Base-by-base conservation (phyloP, 2,113 vertebrate species). In the Hylia prasina region DNA sequence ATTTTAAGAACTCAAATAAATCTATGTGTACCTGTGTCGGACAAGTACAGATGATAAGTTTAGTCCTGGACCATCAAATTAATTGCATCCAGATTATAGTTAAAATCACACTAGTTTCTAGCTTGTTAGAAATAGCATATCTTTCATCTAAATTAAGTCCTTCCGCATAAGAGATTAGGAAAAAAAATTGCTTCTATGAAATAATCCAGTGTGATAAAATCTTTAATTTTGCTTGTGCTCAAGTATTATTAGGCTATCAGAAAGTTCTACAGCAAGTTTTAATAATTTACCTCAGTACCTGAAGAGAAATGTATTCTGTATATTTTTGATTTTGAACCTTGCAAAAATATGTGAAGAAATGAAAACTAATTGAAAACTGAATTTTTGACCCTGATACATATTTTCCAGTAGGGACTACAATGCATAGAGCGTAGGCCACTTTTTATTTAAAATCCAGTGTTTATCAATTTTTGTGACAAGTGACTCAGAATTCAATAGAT, bases 391-490 rank as follows among this genome's bases (percentile, higher is more conserved):
- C 13, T 37, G 22, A 20, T 24, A 42, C 23, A 15, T 37, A 37
- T 70, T 42, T 86, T 75, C 23, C 15, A 24, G 7, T 45, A 75
- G 19, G 50, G 5, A 30, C 2, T 58, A 37, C 4, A 73, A 37
- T 37, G 9, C 19, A 69, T 17, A 25, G 3, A 33, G 15, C n/a
- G 7, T 16, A 57, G 6, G 1, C 0, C 1, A 9, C 15, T 44
- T 53, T 56, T 56, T 16, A 10, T 64, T 60, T 68, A 17, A 50
- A 51, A 50, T 37, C 40, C 12, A n/a, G 4, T 2, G 1, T 47
- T 77, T 68, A 54, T 63, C 12, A 6, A 31, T 68, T 92, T 71
- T 54, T 11, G 35, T 48, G 6, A 51, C 7, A 63, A 80, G 3
- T 71, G 15, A 57, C 31, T 68, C 11, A 71, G 42, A 89, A 91